Conservation (phyloP, 2,888 invertebrate genomes). For the Lithophane ornitopus region DNA sequence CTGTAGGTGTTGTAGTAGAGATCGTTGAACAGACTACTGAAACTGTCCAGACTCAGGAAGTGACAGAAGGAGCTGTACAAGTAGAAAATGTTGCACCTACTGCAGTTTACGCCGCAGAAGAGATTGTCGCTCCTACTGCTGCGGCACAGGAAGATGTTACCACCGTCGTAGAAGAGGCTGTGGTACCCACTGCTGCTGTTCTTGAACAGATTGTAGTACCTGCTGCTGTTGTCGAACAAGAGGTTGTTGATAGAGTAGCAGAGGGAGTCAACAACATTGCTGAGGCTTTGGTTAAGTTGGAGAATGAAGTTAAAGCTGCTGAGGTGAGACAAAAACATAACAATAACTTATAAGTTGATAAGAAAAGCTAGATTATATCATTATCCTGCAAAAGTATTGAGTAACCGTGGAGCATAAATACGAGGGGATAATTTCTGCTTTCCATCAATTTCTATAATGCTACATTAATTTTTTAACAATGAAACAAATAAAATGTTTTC, state of each 20-base stretch:
- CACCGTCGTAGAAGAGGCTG: constrained; percentile 19
- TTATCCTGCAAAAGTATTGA: neutral
- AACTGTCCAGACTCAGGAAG: constrained; percentile 31
- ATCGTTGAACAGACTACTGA: constrained; percentile 41
- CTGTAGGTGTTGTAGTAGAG: constrained; percentile 46
- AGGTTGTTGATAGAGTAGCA: constrained; percentile 41
- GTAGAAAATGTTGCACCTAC: constrained; percentile 20
- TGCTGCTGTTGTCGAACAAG: constrained; percentile 48
- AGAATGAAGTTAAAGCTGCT: constrained; percentile 77
- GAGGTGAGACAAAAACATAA: constrained; percentile 71
- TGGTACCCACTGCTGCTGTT: constrained; percentile 45
- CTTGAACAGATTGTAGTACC: constrained; percentile 22
- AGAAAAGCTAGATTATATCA: neutral
- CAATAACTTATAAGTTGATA: neutral
- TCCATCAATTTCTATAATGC: neutral
- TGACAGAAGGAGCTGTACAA: constrained; percentile 48
- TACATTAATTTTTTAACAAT: neutral
- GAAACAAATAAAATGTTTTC: neutral
- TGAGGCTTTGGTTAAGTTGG: constrained; percentile 77
- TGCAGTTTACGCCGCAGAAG: constrained; percentile 34
- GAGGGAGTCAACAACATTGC: constrained; percentile 77
- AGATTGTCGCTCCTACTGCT: constrained; percentile 15
- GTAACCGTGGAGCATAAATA: neutral
- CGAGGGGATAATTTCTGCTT: neutral
- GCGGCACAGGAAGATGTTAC: constrained; percentile 32